Evolutionary conservation across 2,797 vertebrate species (phyloP), one percentile per base, ranked within the genome.

Genomic region (Protosalanx chinensis): DNA sequence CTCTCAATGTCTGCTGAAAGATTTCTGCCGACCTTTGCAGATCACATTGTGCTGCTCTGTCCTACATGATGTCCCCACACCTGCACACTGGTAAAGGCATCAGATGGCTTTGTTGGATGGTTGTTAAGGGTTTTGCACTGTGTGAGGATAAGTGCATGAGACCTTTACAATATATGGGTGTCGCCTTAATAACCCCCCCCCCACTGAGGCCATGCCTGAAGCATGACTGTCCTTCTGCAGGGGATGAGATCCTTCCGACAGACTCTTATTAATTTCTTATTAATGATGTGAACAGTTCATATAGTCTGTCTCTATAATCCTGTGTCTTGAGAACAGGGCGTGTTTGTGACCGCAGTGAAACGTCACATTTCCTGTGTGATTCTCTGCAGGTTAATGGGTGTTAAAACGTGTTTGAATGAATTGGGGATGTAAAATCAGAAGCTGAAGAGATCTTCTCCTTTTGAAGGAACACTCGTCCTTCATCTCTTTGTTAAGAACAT

Each of bases 401-500:
- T 53, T 16, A 53, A 53, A 53, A n/a, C 51, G 18, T 53, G 51
- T n/a, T 53, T 53, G 51, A 16, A 53, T 53, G 37, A 41, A 41
- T 41, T 1, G 10, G 8, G 37, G 37, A 41, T 65, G 71, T 68
- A 72, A 78, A 71, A 71, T 72, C 61, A 73, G 72, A 74, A 78
- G 13, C 18, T 49, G 77, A 88, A 85, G 82, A 80, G 68, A 78
- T 72, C 73, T 63, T 62, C 60, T 72, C 78, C 75, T 79, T 72
- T 70, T 68, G 74, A 30, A 76, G 73, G 77, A 74, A 69, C 77
- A 46, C 10, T 46, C 41, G 74, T 73, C 82, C 66, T 72, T 71
- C 74, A 63, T 67, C 78, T 70, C 82, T 86, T 88, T 90, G 85
- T 88, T 85, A 74, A 81, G 76, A 61, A 73, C 70, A 72, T 41